A percentile compares a stretch with the other conserved stretches of the same genome.
Evolutionary conservation across 2,888 invertebrate genomes (phyloP).

Genomic region (Volucella zonaria): DNA sequence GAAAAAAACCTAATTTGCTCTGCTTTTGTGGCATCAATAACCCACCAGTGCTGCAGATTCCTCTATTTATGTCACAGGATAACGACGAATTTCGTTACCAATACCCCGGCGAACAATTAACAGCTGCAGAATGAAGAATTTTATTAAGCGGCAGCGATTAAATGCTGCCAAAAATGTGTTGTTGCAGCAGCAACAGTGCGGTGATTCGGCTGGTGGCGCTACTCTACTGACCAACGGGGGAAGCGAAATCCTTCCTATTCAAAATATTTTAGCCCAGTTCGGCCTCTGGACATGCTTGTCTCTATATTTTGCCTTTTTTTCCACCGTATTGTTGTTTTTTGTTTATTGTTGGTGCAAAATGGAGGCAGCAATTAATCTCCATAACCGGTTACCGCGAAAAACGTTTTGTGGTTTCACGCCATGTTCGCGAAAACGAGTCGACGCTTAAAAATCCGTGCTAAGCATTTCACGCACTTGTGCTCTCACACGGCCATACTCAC

Average conservation of each 20-base stretch:
- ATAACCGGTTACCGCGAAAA: conserved; percentile 73
- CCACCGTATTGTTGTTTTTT: conserved; percentile 25
- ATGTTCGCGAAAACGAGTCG: conserved; percentile 66
- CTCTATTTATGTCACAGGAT: conserved; percentile 13
- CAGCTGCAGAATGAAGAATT: conserved; percentile 34
- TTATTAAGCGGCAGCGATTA: conserved; percentile 61
- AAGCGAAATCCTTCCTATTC: conserved; percentile 44
- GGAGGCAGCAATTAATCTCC: conserved; percentile 71
- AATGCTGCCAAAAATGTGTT: conserved; percentile 72
- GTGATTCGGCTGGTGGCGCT: conserved; percentile 22
- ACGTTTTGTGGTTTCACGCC: conserved; percentile 74
- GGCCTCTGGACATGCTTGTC: neutral
- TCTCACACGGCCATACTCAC: conserved; percentile 58
- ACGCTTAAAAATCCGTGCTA: conserved; percentile 69
- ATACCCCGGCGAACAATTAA: conserved; percentile 48
- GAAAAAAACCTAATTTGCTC: too few relatives aligned
- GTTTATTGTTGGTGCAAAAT: neutral
- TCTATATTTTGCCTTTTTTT: conserved; percentile 23
- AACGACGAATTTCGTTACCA: conserved; percentile 27
- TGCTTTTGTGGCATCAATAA: too few relatives aligned
- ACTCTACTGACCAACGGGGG: conserved; percentile 14
- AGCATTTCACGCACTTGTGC: conserved; percentile 74
- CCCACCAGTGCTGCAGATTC: neutral
- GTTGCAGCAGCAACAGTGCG: conserved; percentile 58
- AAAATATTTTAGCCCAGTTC: neutral